Evolutionary conservation across 2,888 invertebrate genomes (phyloP), one percentile per base, ranked within the genome.

Genomic region (Andrena praecox): DNA sequence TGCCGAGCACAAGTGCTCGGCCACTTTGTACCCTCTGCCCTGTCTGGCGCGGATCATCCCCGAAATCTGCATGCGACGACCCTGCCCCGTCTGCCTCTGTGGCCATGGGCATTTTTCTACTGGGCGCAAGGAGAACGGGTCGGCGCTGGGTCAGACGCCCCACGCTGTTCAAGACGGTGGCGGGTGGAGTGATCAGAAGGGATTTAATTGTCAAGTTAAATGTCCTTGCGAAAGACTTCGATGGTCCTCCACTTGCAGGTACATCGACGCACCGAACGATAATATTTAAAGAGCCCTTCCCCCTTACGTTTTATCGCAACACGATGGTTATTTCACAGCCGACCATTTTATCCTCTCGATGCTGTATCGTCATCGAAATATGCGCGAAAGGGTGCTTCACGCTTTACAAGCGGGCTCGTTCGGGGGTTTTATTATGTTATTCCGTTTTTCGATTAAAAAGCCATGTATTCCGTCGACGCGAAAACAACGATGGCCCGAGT

Each of bases 1-100:
- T 75, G 72, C 66, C 83, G 64, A 77, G 75, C 76, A 76, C 85
- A 77, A 81, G 77, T 77, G 76, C 70, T 79, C 75, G 85, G 71
- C 78, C 83, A 77, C 71, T 85, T 85, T 77, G 68, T 70, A 62
- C 60, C 59, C 24, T 27, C 56, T 3, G 56, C 56, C 56, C 66
- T 62, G 35, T 64, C 79, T 33, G 75, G 12, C 63, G 4, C 27
- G 79, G 75, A 74, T 75, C 78, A 78, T 79, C 79, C 84, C 8
- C 69, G 24, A 52, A 79, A 83, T 84, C 72, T 84, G 71, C 79
- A 82, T 83, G 24, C 69, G 33, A 62, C 67, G 42, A 48, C 24
- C 16, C 35, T 8, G 27, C 6, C 12, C 3, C 12, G 54, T 50
- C 8, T n/a, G 8, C 10, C 56, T 10, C 35, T 5, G 27, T 54